Base-by-base conservation (phyloP, 2,113 vertebrate species). In the Chrysemys picta region DNA sequence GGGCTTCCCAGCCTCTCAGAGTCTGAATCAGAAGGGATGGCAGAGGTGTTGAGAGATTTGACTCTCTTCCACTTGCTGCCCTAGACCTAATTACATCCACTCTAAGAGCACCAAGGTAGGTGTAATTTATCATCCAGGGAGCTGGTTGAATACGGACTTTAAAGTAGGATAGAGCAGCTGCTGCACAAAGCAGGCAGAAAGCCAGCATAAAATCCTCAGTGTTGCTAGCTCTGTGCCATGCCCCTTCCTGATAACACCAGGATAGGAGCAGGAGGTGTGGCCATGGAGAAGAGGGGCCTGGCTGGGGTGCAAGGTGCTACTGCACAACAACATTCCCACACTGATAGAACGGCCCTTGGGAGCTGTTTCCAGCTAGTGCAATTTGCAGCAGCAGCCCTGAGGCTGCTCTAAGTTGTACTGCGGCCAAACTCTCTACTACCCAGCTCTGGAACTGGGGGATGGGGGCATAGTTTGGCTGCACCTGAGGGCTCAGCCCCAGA, bases 1-100 rank as follows among this genome's bases (percentile, higher is more conserved):
- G 31, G 42, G 75, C 56, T 53, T 1, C 1, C 0, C 47, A 69
- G 65, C 50, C 2, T 0, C 59, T 9, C 82, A 80, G 53, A 85
- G 82, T 5, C 0, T 0, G 1, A 12, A 14, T 4, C 1, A 24
- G 59, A 50, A 88, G 25, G 89, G 91, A 65, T 2, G 52, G 80
- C 83, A 75, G 80, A 82, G 81, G 47, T 86, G 76, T 42, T 65
- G 17, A 2, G 53, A 88, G 35, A n/a, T 38, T 47, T 24, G 69
- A 29, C 45, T 54, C 35, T 52, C 42, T 47, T 53, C 52, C 42
- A 35, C 22, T 78, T 50, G 78, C 78, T 59, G 49, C 65, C 78
- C 53, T 12, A 29, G 22, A 54, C 31, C 19, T 78, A 86, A 1
- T 2, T 49, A 54, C 85, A 86, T 81, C 84, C 52, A 75, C 56